Conservation (phyloP, 2,888 invertebrate genomes). For the Pammene aurita region DNA sequence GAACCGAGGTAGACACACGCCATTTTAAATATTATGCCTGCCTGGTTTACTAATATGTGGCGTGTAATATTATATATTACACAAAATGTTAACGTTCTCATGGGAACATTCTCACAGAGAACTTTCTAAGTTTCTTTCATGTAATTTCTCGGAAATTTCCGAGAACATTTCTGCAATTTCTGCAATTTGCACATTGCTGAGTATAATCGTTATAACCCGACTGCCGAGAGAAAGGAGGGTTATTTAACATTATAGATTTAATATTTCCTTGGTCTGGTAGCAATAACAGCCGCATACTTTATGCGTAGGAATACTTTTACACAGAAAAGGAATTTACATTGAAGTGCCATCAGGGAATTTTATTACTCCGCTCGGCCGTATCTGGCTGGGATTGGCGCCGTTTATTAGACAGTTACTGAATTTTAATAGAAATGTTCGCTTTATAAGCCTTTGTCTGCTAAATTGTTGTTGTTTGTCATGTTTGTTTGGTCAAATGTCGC, state of each 20-base stretch:
- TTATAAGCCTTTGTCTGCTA: background rate
- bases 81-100: too few relatives aligned
- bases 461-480: background rate
- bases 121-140: too few relatives aligned
- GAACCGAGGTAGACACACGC: too few relatives aligned
- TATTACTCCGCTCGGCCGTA: slow-evolving; percentile 55
- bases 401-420: slow-evolving; percentile 69
- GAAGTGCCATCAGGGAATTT: slow-evolving; percentile 46
- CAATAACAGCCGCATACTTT: slow-evolving; percentile 21
- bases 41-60: too few relatives aligned
- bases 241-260: background rate
- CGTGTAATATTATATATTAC: too few relatives aligned
- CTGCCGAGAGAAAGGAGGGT: too few relatives aligned
- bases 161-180: too few relatives aligned
- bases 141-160: too few relatives aligned
- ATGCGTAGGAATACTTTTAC: slow-evolving; percentile 37
- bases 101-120: too few relatives aligned
- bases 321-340: slow-evolving; percentile 48
- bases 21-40: too few relatives aligned
- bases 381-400: slow-evolving; percentile 51
- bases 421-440: slow-evolving; percentile 65
- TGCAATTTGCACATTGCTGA: too few relatives aligned
- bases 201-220: too few relatives aligned
- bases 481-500: background rate
- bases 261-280: background rate